phyloP scores from a whole-genome alignment of 2,888 invertebrate species.

The Venusia cambrica region DNA sequence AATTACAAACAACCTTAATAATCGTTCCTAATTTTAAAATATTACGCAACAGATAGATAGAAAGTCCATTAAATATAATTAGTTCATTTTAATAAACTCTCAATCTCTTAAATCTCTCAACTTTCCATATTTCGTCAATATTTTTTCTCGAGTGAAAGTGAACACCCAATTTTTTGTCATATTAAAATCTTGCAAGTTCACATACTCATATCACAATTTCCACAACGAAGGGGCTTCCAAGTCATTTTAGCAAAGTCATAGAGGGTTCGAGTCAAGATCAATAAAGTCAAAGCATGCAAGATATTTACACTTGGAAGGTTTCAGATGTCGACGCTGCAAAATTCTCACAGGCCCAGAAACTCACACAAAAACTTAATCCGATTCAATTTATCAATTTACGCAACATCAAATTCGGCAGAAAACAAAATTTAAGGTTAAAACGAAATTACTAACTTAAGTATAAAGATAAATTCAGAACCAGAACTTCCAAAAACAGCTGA shows the following conservation, averaged over 20 bases:
- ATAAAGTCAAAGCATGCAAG: constrained; percentile 41
- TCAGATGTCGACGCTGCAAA: constrained; percentile 33
- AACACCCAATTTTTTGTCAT: constrained; percentile 7
- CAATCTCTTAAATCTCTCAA: too few species aligned
- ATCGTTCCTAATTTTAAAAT: too few species aligned
- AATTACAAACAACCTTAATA: too few species aligned
- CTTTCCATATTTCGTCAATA: neutral
- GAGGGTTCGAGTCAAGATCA: constrained; percentile 41
- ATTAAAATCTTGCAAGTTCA: constrained; percentile 12
- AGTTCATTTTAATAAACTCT: too few species aligned
- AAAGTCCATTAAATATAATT: too few species aligned
- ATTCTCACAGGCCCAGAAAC: constrained; percentile 40
- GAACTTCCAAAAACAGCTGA: constrained; percentile 44
- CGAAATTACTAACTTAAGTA: constrained; percentile 2
- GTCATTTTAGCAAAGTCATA: constrained; percentile 41
- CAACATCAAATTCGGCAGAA: neutral
- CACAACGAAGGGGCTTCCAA: constrained; percentile 24
- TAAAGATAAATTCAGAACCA: constrained; percentile 18
- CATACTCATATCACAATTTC: constrained; percentile 25
- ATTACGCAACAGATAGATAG: too few species aligned
- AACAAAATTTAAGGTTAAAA: neutral
- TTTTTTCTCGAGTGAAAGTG: constrained; percentile 2
- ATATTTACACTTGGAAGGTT: constrained; percentile 50
- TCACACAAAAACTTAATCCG: constrained; percentile 16
- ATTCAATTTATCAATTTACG: constrained; percentile 3